A percentile compares a stretch with the other conserved stretches of the same genome.
phyloP scores from a whole-genome alignment of 2,113 vertebrate genomes.

The Cebus imitator region DNA sequence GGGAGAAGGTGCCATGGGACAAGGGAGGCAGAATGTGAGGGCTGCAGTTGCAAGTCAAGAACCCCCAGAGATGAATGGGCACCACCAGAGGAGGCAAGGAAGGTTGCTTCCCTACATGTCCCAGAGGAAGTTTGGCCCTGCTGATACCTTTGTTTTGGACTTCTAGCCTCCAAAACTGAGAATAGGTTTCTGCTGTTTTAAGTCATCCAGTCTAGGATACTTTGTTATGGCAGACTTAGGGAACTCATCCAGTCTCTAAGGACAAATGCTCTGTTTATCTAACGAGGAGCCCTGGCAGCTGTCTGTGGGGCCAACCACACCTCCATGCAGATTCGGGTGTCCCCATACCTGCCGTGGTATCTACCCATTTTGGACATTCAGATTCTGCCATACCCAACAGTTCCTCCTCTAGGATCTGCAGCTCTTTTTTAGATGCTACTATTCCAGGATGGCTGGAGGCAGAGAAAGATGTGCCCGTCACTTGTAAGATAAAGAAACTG shows the following conservation, averaged over 20 bases:
- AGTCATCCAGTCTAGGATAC: neutral
- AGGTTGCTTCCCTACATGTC: neutral
- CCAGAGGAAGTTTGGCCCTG: neutral
- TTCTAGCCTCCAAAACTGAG: neutral
- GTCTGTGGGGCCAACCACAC: neutral
- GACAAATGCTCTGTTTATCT: neutral
- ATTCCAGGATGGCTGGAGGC: neutral
- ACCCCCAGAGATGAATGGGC: no score
- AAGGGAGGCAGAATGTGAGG: neutral
- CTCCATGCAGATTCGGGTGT: neutral
- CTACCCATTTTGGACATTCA: neutral
- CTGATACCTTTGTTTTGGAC: neutral
- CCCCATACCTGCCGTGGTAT: neutral
- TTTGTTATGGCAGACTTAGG: neutral
- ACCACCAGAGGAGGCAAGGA: neutral
- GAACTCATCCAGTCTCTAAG: neutral
- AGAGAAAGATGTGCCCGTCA: neutral
- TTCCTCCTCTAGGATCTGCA: neutral
- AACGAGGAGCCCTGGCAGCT: accelerated
- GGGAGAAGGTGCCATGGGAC: neutral
- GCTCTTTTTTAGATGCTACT: neutral
- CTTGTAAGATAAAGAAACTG: neutral
- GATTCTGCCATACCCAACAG: neutral
- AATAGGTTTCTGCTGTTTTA: neutral
- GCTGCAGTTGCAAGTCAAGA: neutral